Conservation (phyloP, 2,797 vertebrate species). For the Brachyrhaphis roseni region DNA sequence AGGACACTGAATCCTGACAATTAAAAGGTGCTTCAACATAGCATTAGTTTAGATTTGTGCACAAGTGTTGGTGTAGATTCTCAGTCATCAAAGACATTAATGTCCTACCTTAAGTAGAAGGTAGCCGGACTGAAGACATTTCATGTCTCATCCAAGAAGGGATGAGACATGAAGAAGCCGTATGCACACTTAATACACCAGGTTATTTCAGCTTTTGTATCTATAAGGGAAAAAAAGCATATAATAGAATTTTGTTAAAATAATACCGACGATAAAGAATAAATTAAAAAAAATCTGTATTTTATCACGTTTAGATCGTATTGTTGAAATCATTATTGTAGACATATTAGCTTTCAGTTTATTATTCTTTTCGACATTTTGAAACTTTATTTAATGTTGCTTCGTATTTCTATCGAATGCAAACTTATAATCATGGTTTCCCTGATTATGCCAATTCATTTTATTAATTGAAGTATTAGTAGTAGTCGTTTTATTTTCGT, state of each 20-base stretch:
- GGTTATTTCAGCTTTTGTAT: background rate
- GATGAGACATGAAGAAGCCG: background rate
- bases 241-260: background rate
- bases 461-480: background rate
- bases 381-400: background rate
- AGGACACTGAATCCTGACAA: background rate
- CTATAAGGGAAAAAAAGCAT: background rate
- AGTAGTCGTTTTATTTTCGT: background rate
- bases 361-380: background rate
- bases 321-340: background rate
- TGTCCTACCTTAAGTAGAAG: background rate
- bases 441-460: background rate
- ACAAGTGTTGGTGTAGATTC: background rate
- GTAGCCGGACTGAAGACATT: background rate
- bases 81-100: background rate
- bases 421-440: background rate
- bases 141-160: background rate
- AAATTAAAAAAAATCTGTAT: background rate
- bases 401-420: background rate
- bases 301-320: background rate
- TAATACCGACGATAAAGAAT: background rate
- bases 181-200: background rate
- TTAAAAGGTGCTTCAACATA: background rate
- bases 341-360: background rate
- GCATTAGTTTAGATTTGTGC: background rate